These are phyloP conservation scores for Copsychus sechellarum DNA, from an alignment of 2,113 vertebrate species.

Conservation along the genomic window DNA sequence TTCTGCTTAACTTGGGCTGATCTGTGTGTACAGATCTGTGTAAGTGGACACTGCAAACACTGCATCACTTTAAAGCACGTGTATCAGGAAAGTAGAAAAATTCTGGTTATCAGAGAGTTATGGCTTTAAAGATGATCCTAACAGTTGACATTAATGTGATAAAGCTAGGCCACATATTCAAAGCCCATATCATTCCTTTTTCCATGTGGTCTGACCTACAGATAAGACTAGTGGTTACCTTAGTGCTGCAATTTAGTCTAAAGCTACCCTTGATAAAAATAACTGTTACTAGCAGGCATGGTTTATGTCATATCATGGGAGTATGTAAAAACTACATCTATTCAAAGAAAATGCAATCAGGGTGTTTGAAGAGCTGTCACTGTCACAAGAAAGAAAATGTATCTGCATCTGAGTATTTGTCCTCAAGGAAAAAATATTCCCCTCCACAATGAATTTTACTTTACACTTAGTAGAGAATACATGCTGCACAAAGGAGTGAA, in stretches of 20 bases:
- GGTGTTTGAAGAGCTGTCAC: background rate
- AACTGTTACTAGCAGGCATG: background rate
- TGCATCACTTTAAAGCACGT: background rate
- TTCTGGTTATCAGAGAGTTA: background rate
- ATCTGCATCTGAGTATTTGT: background rate
- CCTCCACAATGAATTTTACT: background rate
- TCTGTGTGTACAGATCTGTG: background rate
- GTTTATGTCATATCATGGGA: background rate
- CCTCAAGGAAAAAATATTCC: background rate
- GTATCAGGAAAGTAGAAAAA: background rate
- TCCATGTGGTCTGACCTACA: background rate
- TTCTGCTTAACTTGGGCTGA: background rate
- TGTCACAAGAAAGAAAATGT: background rate
- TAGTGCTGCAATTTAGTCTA: background rate
- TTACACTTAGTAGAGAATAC: background rate
- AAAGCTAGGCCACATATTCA: background rate
- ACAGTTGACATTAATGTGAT: background rate
- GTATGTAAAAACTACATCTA: background rate
- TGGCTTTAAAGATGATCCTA: background rate
- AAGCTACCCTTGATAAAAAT: background rate
- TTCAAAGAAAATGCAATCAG: background rate
- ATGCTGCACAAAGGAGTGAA: background rate
- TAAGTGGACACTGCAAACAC: fast-evolving
- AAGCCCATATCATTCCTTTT: background rate
- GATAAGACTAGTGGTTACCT: background rate